Conservation (phyloP, 2,113 vertebrate species). For the Anser cygnoides region DNA sequence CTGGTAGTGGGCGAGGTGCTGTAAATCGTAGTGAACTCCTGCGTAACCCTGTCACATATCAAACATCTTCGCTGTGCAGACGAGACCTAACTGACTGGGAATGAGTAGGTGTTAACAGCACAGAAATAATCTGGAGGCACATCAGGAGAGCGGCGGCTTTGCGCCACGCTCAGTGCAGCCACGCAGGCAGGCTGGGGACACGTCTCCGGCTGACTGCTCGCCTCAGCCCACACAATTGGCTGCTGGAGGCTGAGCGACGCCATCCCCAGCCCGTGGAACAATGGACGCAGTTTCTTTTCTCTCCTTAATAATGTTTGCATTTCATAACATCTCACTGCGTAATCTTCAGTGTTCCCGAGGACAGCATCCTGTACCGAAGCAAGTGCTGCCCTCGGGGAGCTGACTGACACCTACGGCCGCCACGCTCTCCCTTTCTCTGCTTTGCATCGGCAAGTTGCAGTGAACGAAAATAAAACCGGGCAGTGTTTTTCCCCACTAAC, state of each 20-base stretch:
- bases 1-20: background rate
- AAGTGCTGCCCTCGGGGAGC: background rate
- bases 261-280: background rate
- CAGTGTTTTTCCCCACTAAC: background rate
- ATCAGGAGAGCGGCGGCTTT: background rate
- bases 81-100: background rate
- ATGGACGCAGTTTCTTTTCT: background rate
- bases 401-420: rapidly evolving
- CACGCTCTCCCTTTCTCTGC: background rate
- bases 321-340: background rate
- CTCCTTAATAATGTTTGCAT: background rate
- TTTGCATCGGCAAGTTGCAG: background rate
- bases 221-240: background rate
- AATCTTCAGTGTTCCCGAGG: background rate
- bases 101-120: background rate
- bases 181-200: background rate
- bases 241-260: background rate
- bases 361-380: background rate
- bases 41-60: background rate
- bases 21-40: background rate
- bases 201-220: background rate
- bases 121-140: background rate
- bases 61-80: background rate
- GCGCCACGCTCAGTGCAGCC: background rate
- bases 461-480: background rate